A percentile compares a stretch with the other conserved stretches of the same genome.
These are phyloP conservation scores for Danio kyathit DNA, from an alignment of 2,797 vertebrate genomes.

Conservation along the genomic window DNA sequence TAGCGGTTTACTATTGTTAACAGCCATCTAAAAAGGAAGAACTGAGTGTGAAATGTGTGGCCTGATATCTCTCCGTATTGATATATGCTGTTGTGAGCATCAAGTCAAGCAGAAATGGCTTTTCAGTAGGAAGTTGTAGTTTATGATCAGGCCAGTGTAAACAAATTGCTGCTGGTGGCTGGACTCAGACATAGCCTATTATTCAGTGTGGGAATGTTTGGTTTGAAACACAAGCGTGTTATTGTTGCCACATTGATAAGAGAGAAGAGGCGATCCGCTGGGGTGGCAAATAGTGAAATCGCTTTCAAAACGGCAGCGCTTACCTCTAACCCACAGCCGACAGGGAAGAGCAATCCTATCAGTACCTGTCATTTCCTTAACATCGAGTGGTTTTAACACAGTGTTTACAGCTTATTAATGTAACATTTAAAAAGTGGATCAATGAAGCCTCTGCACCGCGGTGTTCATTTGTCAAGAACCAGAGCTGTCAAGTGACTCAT, in stretches of 20 bases:
- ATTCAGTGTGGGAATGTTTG: constrained; percentile 97
- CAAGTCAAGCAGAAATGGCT: constrained; percentile 65
- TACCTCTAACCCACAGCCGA: constrained; percentile 61
- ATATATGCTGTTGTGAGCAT: constrained; percentile 47
- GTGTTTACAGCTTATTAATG: constrained; percentile 59
- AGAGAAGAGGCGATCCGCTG: constrained; percentile 74
- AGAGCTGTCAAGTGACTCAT: constrained; percentile 75
- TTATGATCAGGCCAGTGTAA: constrained; percentile 84
- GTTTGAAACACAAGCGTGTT: constrained; percentile 95
- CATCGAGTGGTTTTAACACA: constrained; percentile 56
- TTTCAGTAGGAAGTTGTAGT: constrained; percentile 85
- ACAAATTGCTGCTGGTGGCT: constrained; percentile 82
- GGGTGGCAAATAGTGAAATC: constrained; percentile 72
- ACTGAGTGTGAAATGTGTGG: background rate
- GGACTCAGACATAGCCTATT: constrained; percentile 84
- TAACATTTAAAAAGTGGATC: constrained; percentile 56
- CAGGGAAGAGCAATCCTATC: constrained; percentile 48
- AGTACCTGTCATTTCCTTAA: constrained; percentile 48
- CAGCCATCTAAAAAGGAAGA: background rate
- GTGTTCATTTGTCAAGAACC: constrained; percentile 67
- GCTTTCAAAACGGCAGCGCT: constrained; percentile 66
- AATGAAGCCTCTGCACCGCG: constrained; percentile 43
- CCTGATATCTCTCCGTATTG: constrained; percentile 28
- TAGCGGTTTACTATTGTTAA: background rate
- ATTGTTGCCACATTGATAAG: constrained; percentile 86